phyloP scores from a whole-genome alignment of 92 coral and sea anemone species.

The Porites divaricata region DNA sequence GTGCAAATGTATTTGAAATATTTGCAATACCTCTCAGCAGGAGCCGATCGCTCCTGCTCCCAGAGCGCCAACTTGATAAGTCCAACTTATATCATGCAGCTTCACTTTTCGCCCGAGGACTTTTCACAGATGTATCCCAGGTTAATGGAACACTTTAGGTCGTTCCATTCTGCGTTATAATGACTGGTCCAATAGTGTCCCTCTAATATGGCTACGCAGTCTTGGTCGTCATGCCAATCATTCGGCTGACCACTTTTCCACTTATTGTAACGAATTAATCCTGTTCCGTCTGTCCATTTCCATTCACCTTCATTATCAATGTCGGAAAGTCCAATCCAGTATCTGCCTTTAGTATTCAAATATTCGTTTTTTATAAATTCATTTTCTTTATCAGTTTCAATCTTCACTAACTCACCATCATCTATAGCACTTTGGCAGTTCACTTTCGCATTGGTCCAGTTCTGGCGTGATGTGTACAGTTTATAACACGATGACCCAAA shows the following conservation, averaged over 20 bases:
- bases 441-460: neutral
- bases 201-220: neutral
- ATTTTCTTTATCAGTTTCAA: conserved; percentile 8
- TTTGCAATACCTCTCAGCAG: too few relatives aligned
- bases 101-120: too few relatives aligned
- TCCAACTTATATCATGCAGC: too few relatives aligned
- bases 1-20: too few relatives aligned
- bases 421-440: neutral
- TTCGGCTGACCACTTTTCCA: neutral
- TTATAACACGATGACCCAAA: neutral
- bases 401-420: conserved; percentile 1
- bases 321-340: conserved; percentile 33
- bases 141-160: neutral
- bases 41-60: too few relatives aligned
- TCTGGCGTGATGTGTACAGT: neutral
- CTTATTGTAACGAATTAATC: neutral
- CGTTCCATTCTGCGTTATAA: neutral
- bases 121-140: neutral
- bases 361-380: neutral
- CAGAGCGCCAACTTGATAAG: too few relatives aligned
- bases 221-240: neutral
- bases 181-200: too few relatives aligned
- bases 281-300: conserved; percentile 15
- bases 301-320: neutral
- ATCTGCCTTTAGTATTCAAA: neutral